Evolutionary conservation across 2,888 invertebrate species (phyloP).

Genomic region (Drosophila bunnanda): DNA sequence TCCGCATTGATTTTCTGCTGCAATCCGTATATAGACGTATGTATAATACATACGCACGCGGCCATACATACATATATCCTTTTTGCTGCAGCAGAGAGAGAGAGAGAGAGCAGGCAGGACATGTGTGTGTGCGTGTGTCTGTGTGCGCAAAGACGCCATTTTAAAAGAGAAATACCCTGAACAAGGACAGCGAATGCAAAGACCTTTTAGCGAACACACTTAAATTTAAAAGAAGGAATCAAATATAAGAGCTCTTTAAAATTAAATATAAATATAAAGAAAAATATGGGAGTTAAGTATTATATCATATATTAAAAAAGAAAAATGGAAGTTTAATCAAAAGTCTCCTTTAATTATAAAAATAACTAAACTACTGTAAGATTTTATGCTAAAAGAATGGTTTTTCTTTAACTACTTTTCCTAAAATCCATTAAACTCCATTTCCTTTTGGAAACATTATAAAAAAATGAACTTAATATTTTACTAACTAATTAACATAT

Average conservation of each 20-base stretch:
- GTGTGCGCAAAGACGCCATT: slow-evolving; percentile 33
- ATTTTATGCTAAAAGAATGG: not conserved
- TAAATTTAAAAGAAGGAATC: not conserved
- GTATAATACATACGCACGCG: slow-evolving; percentile 1
- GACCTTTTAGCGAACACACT: not conserved
- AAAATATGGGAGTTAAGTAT: not conserved
- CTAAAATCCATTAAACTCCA: no score
- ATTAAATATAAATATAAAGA: not conserved
- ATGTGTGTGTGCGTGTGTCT: slow-evolving; percentile 3
- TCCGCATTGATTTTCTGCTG: slow-evolving; percentile 36
- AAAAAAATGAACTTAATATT: no score
- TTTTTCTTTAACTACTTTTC: not conserved
- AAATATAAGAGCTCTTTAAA: not conserved
- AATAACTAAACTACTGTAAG: not conserved
- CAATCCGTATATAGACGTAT: slow-evolving; percentile 11
- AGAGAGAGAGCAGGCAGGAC: not conserved
- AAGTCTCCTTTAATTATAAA: not conserved
- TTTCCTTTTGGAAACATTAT: no score
- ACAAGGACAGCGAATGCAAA: not conserved
- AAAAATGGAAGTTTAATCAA: not conserved
- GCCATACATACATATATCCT: not conserved
- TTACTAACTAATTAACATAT: no score
- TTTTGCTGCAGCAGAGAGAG: slow-evolving; percentile 19
- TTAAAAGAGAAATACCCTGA: slow-evolving; percentile 28
- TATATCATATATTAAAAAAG: rapidly evolving